phyloP scores from a whole-genome alignment of 2,113 vertebrate genomes.

The Nestor notabilis region DNA sequence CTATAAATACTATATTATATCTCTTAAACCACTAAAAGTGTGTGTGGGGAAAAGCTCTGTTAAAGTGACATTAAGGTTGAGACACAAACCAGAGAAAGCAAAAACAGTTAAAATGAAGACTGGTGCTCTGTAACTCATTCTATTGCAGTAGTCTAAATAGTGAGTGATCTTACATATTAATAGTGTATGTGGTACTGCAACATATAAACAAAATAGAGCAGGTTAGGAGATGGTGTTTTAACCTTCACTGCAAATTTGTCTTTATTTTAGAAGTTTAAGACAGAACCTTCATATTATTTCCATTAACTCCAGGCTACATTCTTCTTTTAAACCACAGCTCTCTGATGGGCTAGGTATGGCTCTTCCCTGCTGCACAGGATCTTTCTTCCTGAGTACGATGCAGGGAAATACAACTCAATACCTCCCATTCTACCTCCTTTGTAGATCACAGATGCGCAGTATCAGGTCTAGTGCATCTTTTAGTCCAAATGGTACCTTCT shows the following conservation, averaged over 20 bases:
- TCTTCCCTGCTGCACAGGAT: neutral
- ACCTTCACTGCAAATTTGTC: constrained; percentile 29
- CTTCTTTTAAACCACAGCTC: neutral
- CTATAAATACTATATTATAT: constrained; percentile 54
- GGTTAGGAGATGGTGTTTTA: constrained; percentile 24
- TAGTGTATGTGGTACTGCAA: constrained; percentile 30
- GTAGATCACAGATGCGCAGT: neutral
- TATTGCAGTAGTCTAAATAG: constrained; percentile 42
- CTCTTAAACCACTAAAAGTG: constrained; percentile 3
- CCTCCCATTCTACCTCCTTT: neutral
- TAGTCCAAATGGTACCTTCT: neutral
- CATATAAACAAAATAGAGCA: constrained; percentile 11
- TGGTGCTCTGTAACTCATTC: neutral
- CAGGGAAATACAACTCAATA: neutral
- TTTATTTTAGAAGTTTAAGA: constrained; percentile 20
- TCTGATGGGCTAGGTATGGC: neutral
- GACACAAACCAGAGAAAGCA: constrained; percentile 22
- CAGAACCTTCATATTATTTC: constrained; percentile 11
- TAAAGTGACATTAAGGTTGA: constrained; percentile 50
- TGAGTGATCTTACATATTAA: constrained; percentile 29
- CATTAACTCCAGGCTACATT: neutral
- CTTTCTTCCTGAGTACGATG: neutral
- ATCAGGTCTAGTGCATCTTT: neutral
- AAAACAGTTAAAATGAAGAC: constrained; percentile 37
- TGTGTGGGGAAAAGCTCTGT: neutral